phyloP scores from a whole-genome alignment of 2,113 vertebrate species.

The Notarius lentiginosus region DNA sequence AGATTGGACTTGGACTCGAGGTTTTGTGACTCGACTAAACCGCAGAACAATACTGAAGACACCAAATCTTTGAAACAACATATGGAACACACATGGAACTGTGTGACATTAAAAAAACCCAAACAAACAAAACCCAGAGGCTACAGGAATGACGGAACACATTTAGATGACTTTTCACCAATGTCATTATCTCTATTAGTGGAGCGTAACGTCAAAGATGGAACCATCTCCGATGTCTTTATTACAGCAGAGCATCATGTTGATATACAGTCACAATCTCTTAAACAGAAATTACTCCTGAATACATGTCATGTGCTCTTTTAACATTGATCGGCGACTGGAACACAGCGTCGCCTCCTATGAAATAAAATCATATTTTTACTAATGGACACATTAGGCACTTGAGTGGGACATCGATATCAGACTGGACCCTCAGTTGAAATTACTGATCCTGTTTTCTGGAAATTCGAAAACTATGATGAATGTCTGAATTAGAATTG shows the following conservation, averaged over 20 bases:
- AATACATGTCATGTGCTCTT: background rate
- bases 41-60: no score
- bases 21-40: no score
- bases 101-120: no score
- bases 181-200: background rate
- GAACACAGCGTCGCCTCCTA: slow-evolving; percentile 49
- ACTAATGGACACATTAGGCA: slow-evolving; percentile 50
- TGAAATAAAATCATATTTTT: slow-evolving; percentile 47
- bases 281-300: background rate
- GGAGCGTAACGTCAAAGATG: background rate
- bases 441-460: slow-evolving; percentile 66
- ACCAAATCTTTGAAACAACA: no score
- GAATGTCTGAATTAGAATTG: slow-evolving; percentile 77
- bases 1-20: no score
- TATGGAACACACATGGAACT: no score
- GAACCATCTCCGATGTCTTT: background rate
- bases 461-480: slow-evolving; percentile 72
- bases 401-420: slow-evolving; percentile 64
- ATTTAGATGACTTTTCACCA: background rate
- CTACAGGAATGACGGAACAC: no score
- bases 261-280: background rate
- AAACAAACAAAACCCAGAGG: no score
- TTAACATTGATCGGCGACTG: slow-evolving; percentile 35
- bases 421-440: slow-evolving; percentile 52
- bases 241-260: background rate